phyloP scores from a whole-genome alignment of 2,888 invertebrate genomes.

The Anthoptus insignis region DNA sequence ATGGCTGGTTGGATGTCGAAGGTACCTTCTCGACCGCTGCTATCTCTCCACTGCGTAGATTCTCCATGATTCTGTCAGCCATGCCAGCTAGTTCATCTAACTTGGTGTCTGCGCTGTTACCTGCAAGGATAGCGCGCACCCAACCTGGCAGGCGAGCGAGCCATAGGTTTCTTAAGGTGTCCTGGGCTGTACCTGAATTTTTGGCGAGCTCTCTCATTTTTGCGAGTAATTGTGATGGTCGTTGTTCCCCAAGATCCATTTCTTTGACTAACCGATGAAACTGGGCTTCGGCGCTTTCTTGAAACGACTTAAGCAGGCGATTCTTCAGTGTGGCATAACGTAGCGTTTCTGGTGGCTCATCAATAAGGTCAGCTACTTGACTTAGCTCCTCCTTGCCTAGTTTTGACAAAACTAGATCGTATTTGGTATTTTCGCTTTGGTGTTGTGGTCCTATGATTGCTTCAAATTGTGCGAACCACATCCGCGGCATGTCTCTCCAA shows the following conservation, averaged over 20 bases:
- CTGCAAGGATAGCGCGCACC: background rate
- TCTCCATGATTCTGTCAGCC: background rate
- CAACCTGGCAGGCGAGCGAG: background rate
- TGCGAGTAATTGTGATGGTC: background rate
- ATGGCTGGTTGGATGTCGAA: too few relatives aligned
- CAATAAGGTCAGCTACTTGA: background rate
- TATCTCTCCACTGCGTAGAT: too few relatives aligned
- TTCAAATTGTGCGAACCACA: conserved; percentile 23
- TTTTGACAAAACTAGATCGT: too few relatives aligned
- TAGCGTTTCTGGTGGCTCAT: background rate
- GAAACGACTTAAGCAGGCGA: background rate
- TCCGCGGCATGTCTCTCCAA: conserved; percentile 15
- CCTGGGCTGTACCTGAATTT: background rate
- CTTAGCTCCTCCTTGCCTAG: too few relatives aligned
- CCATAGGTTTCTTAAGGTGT: background rate
- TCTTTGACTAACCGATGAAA: background rate
- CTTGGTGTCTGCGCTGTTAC: background rate
- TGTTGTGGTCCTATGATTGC: conserved; percentile 11
- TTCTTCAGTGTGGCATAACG: background rate
- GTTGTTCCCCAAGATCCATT: background rate
- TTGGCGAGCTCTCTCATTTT: conserved; percentile 3
- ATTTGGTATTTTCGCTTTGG: too few relatives aligned
- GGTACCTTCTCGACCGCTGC: too few relatives aligned
- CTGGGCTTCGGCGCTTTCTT: conserved; percentile 3
- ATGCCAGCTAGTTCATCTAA: background rate